Percentiles rank a stretch among this genome's conserved stretches.
Conservation (phyloP, 2,797 vertebrate genomes). For the Helarctos malayanus region DNA sequence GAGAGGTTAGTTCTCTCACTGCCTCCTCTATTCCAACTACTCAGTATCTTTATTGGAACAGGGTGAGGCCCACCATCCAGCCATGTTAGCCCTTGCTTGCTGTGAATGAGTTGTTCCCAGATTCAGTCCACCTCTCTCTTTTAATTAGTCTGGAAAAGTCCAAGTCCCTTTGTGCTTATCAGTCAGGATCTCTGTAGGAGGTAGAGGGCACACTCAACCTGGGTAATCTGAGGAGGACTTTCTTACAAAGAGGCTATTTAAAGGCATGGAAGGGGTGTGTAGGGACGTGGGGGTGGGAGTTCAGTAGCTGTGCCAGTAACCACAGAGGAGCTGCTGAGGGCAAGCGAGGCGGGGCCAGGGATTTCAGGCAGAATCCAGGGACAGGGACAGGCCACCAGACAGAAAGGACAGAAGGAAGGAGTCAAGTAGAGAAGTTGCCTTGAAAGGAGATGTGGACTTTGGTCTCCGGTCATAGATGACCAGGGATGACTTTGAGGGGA, state of each 20-base stretch:
- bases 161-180: neutral
- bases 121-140: neutral
- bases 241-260: neutral
- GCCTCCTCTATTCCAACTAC: neutral
- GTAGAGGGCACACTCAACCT: neutral
- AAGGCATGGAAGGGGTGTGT: neutral
- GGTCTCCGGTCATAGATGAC: neutral
- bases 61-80: neutral
- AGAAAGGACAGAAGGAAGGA: neutral
- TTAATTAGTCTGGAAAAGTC: neutral
- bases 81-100: neutral
- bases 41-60: neutral
- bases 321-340: neutral
- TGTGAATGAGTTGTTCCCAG: neutral
- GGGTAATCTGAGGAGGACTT: neutral
- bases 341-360: fast-evolving
- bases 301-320: no score
- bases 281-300: no score
- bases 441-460: neutral
- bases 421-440: neutral
- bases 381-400: neutral
- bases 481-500: neutral
- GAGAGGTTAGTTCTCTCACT: neutral
- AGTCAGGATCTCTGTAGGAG: neutral
- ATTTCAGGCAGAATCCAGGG: neutral